phyloP scores from a whole-genome alignment of 2,888 invertebrate species.

The Salpingus planirostris region DNA sequence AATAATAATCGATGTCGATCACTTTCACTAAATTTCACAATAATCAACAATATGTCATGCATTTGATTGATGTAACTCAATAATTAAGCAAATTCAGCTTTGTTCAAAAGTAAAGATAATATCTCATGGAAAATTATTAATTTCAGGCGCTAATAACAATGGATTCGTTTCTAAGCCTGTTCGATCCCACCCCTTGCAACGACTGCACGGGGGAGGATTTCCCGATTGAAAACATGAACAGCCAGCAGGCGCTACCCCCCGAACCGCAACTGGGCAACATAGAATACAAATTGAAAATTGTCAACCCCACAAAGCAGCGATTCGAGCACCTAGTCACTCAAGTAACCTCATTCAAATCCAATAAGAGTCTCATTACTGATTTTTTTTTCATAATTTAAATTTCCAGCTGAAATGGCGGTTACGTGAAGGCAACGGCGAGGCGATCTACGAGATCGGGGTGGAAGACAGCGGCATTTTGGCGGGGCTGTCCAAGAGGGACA shows the following conservation, averaged over 20 bases:
- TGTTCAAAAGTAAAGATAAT: too few species aligned
- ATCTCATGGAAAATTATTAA: too few species aligned
- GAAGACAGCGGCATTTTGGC: constrained; percentile 81
- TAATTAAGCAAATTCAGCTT: too few species aligned
- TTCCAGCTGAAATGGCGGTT: constrained; percentile 90
- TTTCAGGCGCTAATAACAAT: too few species aligned
- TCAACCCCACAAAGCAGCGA: constrained; percentile 82
- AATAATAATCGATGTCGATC: too few species aligned
- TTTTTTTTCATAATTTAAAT: constrained; percentile 3
- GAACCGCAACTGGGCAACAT: constrained; percentile 92
- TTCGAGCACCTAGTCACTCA: constrained; percentile 97
- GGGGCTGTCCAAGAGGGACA: constrained; percentile 74
- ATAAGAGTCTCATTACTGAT: background rate
- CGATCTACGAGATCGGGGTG: constrained; percentile 95
- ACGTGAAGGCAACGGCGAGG: constrained; percentile 91
- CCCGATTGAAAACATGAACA: constrained; percentile 42
- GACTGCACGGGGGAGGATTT: constrained; percentile 47
- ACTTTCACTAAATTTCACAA: too few species aligned
- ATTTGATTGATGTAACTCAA: too few species aligned
- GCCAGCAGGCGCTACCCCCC: constrained; percentile 64
- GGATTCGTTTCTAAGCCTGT: constrained; percentile 77
- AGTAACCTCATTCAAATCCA: constrained; percentile 39
- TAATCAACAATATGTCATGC: too few species aligned
- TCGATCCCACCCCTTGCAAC: constrained; percentile 54
- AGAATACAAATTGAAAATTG: constrained; percentile 91